Conservation (phyloP, 2,888 invertebrate species). For the Phortica okadai region DNA sequence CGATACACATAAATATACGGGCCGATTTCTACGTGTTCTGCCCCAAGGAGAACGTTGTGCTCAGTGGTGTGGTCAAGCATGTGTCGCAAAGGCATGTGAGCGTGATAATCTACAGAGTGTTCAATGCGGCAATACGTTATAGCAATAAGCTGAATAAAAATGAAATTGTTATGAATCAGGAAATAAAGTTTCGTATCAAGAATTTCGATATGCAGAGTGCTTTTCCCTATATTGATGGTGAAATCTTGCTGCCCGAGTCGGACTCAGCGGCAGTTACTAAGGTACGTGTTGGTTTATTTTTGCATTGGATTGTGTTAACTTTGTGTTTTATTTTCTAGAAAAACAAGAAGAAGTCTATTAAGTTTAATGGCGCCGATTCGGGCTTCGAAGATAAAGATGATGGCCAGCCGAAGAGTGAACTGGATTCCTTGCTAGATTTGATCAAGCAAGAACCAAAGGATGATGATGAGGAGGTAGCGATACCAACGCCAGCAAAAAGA, state of each 20-base stretch:
- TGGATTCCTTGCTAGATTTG: constrained; percentile 58
- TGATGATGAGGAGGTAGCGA: constrained; percentile 20
- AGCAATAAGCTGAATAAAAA: constrained; percentile 56
- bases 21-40: constrained; percentile 82
- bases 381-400: constrained; percentile 53
- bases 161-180: constrained; percentile 75
- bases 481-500: constrained; percentile 16
- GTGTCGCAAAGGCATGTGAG: constrained; percentile 78
- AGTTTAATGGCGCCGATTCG: constrained; percentile 45
- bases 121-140: constrained; percentile 81
- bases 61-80: constrained; percentile 81
- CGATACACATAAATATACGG: constrained; percentile 79
- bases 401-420: constrained; percentile 46
- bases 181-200: constrained; percentile 73
- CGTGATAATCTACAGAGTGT: constrained; percentile 81
- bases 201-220: constrained; percentile 69
- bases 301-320: neutral
- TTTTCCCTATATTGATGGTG: constrained; percentile 75
- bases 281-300: neutral
- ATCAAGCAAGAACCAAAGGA: constrained; percentile 57
- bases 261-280: constrained; percentile 36
- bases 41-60: constrained; percentile 78
- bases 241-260: constrained; percentile 58
- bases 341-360: constrained; percentile 33
- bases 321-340: constrained; percentile 47